Evolutionary conservation across 2,888 invertebrate genomes (phyloP).

Genomic region (Pinctada fucata): DNA sequence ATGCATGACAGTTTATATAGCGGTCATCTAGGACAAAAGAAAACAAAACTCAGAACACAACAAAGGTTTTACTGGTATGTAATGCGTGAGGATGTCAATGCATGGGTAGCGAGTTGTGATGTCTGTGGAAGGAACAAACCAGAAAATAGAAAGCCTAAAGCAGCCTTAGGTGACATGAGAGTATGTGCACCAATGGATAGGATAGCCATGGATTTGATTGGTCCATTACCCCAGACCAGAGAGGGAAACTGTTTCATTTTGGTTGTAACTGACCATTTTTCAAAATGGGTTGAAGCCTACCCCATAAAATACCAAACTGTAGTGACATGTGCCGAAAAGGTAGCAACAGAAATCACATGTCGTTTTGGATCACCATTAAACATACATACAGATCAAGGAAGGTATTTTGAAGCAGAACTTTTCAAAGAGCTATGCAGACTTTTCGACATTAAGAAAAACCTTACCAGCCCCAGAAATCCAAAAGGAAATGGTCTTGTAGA

Average conservation of each 20-base stretch:
- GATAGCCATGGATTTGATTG: neutral
- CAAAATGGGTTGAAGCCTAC: conserved; percentile 31
- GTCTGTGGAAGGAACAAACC: conserved; percentile 31
- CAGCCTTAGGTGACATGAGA: conserved; percentile 23
- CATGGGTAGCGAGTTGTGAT: conserved; percentile 16
- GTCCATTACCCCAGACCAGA: conserved; percentile 33
- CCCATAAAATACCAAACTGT: conserved; percentile 30
- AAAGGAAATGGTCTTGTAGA: conserved; percentile 42
- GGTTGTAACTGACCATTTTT: conserved; percentile 33
- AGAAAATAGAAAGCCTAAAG: conserved; percentile 24
- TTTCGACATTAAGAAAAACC: conserved; percentile 34
- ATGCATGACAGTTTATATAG: conserved; percentile 18
- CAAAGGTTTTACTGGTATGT: conserved; percentile 40
- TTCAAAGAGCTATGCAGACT: conserved; percentile 26
- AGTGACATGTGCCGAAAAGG: conserved; percentile 24
- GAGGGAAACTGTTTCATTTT: conserved; percentile 27
- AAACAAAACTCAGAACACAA: conserved; percentile 21
- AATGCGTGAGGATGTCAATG: conserved; percentile 23
- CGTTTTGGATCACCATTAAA: conserved; percentile 34
- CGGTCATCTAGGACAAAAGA: conserved; percentile 38
- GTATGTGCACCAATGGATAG: conserved; percentile 36
- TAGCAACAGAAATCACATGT: conserved; percentile 29
- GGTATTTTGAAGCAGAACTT: conserved; percentile 34
- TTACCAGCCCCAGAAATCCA: conserved; percentile 40
- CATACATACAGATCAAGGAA: conserved; percentile 41